Conservation (phyloP, 1,140 invertebrate species). For the Heliconius congener region DNA sequence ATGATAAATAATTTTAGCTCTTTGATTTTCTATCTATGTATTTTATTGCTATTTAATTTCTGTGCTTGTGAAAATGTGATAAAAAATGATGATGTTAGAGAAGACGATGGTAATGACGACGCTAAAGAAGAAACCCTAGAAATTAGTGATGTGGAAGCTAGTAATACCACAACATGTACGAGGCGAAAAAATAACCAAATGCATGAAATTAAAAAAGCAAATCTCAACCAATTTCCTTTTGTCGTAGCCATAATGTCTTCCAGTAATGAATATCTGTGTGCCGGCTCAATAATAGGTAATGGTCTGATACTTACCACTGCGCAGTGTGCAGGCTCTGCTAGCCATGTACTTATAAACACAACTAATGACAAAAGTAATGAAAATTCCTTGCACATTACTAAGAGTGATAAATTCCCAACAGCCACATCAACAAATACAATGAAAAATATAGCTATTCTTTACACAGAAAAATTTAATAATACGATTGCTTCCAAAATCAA, state of each 20-base stretch:
- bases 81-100: constrained; percentile 62
- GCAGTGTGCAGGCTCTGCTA: constrained; percentile 54
- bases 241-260: constrained; percentile 68
- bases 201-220: constrained; percentile 61
- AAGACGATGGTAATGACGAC: constrained; percentile 63
- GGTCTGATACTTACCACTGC: constrained; percentile 69
- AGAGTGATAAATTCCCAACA: constrained; percentile 67
- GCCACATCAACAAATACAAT: constrained; percentile 49
- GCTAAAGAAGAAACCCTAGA: constrained; percentile 60
- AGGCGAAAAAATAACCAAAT: constrained; percentile 60
- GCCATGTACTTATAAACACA: constrained; percentile 61
- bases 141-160: constrained; percentile 53
- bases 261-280: constrained; percentile 67
- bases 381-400: constrained; percentile 55
- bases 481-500: constrained; percentile 59
- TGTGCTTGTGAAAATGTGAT: constrained; percentile 58
- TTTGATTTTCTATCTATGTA: constrained; percentile 43
- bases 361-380: constrained; percentile 60
- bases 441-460: constrained; percentile 65
- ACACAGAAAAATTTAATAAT: constrained; percentile 65
- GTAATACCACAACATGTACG: constrained; percentile 52
- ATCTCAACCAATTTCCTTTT: constrained; percentile 64
- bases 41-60: constrained; percentile 45
- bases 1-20: background rate
- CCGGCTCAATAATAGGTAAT: constrained; percentile 63